Evolutionary conservation across 2,888 invertebrate species (phyloP), one percentile per base, ranked within the genome.

Genomic region (Rotaria macrura): DNA sequence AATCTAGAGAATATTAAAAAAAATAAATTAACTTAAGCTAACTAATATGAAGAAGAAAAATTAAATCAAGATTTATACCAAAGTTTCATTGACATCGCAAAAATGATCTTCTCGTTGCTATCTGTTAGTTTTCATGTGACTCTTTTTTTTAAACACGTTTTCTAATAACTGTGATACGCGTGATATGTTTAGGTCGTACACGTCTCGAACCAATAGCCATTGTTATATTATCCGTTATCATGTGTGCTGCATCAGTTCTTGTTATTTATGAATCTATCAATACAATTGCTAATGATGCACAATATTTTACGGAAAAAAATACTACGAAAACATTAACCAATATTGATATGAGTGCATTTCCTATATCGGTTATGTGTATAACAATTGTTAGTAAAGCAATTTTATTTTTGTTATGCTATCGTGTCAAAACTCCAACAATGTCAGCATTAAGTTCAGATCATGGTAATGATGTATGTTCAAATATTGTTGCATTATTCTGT

Each of bases 391-490:
- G 88, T 7, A 91, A 91, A 86, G 86, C 90, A 57, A 86, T 88
- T 0, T 87, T 91, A 84, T 90, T 88, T 85, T 79, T 91, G 20
- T 74, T 89, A 23, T 90, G 89, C 86, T 87, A 89, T 72, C 88
- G 87, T 52, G 12, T 79, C 2, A 87, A 88, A 5, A 88, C 89
- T 52, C 89, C 91, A 0, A 89, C 90, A 1, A 89, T 91, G 12
- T 88, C 89, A 84, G 91, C 91, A 0, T 88, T 92, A 38, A 89
- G 91, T 4, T 90, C 90, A 88, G 92, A 92, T 87, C 92, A 92
- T 87, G 88, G 92, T 14, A 92, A 92, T 87, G 92, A 92, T 87
- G 90, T 91, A 43, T 79, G 92, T 49, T 92, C 91, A 14, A 92
- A 92, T 87, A 87, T 89, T 38, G 89, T 90, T 4, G 92, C 92